A percentile compares a stretch with the other conserved stretches of the same genome.
These are phyloP conservation scores for Lithophane semibrunnea DNA, from an alignment of 2,888 invertebrate species.

Conservation along the genomic window DNA sequence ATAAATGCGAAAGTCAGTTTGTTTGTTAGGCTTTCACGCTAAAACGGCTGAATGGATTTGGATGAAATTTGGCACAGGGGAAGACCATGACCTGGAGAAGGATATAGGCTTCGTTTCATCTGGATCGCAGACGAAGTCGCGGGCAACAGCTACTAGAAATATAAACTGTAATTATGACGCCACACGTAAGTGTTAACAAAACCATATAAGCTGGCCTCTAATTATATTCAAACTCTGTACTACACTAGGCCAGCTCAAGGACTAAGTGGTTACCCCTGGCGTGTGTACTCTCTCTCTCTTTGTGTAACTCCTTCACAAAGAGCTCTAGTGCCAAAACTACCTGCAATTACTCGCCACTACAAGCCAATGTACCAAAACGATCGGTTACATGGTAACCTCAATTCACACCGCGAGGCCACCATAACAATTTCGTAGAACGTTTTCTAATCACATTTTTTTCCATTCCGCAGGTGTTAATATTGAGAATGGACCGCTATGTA, in stretches of 20 bases:
- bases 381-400: constrained; percentile 60
- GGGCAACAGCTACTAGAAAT: too few species aligned
- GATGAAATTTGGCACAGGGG: too few species aligned
- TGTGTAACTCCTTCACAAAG: not conserved
- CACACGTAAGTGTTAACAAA: not conserved
- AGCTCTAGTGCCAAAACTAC: not conserved
- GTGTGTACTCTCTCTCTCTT: not conserved
- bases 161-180: not conserved
- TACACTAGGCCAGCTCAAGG: not conserved
- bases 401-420: constrained; percentile 44
- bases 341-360: constrained; percentile 14
- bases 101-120: too few species aligned
- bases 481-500: constrained; percentile 74
- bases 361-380: constrained; percentile 33
- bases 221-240: not conserved
- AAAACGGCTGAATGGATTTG: too few species aligned
- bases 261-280: not conserved
- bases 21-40: too few species aligned
- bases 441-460: constrained; percentile 64
- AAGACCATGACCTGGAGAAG: too few species aligned
- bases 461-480: constrained; percentile 69
- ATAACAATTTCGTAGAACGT: constrained; percentile 52
- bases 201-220: not conserved
- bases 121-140: too few species aligned
- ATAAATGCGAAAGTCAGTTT: too few species aligned